Percentiles rank a stretch among this genome's conserved stretches.
phyloP scores from a whole-genome alignment of 2,888 invertebrate genomes.

The Lydus trimaculatus region DNA sequence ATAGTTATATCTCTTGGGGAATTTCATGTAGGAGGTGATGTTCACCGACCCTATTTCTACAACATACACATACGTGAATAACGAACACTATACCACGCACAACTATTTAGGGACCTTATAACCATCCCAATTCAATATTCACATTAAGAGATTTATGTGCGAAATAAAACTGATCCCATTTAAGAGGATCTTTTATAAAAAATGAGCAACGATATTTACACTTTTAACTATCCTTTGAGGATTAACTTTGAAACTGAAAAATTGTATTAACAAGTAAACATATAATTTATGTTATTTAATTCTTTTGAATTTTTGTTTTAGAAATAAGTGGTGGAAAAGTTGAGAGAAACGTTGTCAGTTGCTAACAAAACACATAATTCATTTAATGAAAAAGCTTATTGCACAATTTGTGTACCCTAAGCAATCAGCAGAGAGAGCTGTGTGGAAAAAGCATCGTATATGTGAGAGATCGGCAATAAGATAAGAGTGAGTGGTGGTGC shows the following conservation, averaged over 20 bases:
- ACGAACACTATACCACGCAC: slow-evolving; percentile 23
- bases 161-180: slow-evolving; percentile 22
- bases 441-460: slow-evolving; percentile 24
- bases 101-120: slow-evolving; percentile 33
- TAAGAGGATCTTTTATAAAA: neutral
- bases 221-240: neutral
- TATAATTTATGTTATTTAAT: neutral
- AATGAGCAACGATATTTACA: no score
- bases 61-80: slow-evolving; percentile 7
- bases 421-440: slow-evolving; percentile 39
- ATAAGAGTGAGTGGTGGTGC: slow-evolving; percentile 30
- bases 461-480: slow-evolving; percentile 30
- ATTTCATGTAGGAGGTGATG: neutral
- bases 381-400: slow-evolving; percentile 43
- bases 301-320: neutral
- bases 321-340: neutral
- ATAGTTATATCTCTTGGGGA: slow-evolving; percentile 4
- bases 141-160: slow-evolving; percentile 31
- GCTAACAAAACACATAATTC: slow-evolving; percentile 37
- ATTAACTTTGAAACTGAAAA: neutral
- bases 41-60: slow-evolving; percentile 20
- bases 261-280: neutral
- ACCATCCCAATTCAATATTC: slow-evolving; percentile 31
- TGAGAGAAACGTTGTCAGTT: neutral
- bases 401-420: slow-evolving; percentile 41